Conservation (phyloP, 2,888 invertebrate genomes). For the Stenodera caucasica region DNA sequence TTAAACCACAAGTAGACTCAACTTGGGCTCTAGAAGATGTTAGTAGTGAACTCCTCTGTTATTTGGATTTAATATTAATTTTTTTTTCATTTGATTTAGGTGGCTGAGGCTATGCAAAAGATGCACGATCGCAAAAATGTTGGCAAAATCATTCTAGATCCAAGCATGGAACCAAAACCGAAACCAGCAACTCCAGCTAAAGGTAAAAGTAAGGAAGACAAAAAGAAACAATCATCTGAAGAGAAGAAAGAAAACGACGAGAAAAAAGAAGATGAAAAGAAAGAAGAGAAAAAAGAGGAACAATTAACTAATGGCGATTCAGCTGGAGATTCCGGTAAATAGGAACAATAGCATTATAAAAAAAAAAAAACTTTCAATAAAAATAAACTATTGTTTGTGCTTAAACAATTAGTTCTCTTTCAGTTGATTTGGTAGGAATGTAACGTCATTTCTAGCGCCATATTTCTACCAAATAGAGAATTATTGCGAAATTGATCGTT, state of each 20-base stretch:
- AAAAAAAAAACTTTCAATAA: neutral
- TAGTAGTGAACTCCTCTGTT: conserved; percentile 48
- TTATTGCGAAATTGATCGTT: too few relatives aligned
- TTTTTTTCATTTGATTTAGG: conserved; percentile 58
- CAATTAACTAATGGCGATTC: conserved; percentile 60
- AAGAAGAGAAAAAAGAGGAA: conserved; percentile 45
- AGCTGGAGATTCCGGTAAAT: conserved; percentile 58
- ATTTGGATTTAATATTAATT: too few relatives aligned
- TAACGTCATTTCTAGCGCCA: too few relatives aligned
- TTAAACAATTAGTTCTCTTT: too few relatives aligned
- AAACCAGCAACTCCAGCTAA: conserved; percentile 79
- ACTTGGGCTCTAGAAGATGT: conserved; percentile 88
- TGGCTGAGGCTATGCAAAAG: conserved; percentile 88
- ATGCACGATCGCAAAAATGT: conserved; percentile 91
- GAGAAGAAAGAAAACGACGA: conserved; percentile 60
- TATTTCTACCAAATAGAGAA: too few relatives aligned
- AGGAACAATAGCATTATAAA: conserved; percentile 2
- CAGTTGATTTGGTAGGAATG: too few relatives aligned
- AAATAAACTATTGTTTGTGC: too few relatives aligned
- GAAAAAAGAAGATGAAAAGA: conserved; percentile 58
- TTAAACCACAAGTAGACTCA: conserved; percentile 81
- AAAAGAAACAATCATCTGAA: conserved; percentile 68
- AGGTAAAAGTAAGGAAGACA: conserved; percentile 72
- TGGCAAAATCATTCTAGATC: conserved; percentile 84
- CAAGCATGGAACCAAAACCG: conserved; percentile 76